Evolutionary conservation across 2,797 vertebrate genomes (phyloP).

Genomic region (Gambelia wislizenii): DNA sequence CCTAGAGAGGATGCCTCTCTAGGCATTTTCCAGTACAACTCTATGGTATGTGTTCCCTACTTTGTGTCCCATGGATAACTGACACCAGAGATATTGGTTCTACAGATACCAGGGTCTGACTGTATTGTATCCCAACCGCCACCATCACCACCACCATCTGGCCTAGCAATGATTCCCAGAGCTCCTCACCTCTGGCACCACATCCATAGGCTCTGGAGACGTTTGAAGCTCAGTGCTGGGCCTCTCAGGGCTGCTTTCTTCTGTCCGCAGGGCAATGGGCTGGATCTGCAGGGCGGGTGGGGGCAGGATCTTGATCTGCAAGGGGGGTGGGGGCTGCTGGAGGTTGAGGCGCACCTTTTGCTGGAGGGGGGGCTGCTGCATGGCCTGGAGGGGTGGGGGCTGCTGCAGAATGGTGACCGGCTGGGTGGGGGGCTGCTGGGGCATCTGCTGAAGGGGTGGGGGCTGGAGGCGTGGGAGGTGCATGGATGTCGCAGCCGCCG

Average conservation of each 20-base stretch:
- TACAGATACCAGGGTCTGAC: too few relatives aligned
- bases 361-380: slow-evolving; percentile 84
- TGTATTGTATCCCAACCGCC: neutral
- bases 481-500: slow-evolving; percentile 73
- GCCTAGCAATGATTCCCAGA: too few relatives aligned
- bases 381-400: slow-evolving; percentile 87
- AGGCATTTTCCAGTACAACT: too few relatives aligned
- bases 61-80: too few relatives aligned
- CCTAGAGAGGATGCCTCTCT: too few relatives aligned
- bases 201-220: slow-evolving; percentile 73
- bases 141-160: rapidly evolving
- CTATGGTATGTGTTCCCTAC: too few relatives aligned
- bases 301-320: slow-evolving; percentile 74
- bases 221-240: slow-evolving; percentile 77
- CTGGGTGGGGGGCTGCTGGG: slow-evolving; percentile 82
- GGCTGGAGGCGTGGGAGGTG: slow-evolving; percentile 82
- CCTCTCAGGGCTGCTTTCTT: slow-evolving; percentile 68
- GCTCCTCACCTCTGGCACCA: slow-evolving; percentile 73
- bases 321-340: slow-evolving; percentile 76
- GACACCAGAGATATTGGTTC: too few relatives aligned
- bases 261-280: slow-evolving; percentile 59
- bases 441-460: slow-evolving; percentile 90
- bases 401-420: slow-evolving; percentile 85
- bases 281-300: slow-evolving; percentile 72
- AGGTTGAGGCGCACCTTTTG: slow-evolving; percentile 84